These are phyloP conservation scores for Hyperoplus immaculatus DNA, from an alignment of 2,797 vertebrate genomes.

Conservation along the genomic window DNA sequence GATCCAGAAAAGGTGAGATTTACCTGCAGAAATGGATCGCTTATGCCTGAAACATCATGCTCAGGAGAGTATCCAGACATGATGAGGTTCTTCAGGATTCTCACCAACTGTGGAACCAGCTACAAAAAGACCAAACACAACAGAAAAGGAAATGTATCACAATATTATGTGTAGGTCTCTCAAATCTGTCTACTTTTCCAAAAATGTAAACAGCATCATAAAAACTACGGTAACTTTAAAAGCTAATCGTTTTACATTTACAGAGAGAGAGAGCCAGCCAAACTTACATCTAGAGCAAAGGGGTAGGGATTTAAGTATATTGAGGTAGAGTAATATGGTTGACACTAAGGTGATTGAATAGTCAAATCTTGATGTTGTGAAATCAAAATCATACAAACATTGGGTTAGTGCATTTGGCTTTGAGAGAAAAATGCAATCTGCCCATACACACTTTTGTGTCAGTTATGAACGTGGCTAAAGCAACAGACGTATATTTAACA, in stretches of 20 bases:
- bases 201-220: not conserved
- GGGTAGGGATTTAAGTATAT: slow-evolving; percentile 11
- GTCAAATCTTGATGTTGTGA: slow-evolving; percentile 13
- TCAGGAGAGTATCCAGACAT: slow-evolving; percentile 99
- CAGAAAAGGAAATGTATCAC: slow-evolving; percentile 58
- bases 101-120: slow-evolving; percentile 99
- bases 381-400: slow-evolving; percentile 44
- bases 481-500: not conserved
- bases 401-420: slow-evolving; percentile 46
- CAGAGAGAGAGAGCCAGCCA: slow-evolving; percentile 24
- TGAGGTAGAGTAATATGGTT: slow-evolving; percentile 17
- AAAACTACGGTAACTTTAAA: not conserved
- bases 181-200: slow-evolving; percentile 8
- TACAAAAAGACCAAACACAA: slow-evolving; percentile 80
- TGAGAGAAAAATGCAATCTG: not conserved
- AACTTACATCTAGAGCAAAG: slow-evolving; percentile 35
- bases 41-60: slow-evolving; percentile 99
- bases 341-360: slow-evolving; percentile 7
- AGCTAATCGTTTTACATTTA: slow-evolving; percentile 14
- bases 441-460: not conserved
- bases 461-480: slow-evolving; percentile 14
- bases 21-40: slow-evolving; percentile 99
- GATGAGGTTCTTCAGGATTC: slow-evolving; percentile 99
- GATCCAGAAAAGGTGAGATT: slow-evolving; percentile 36
- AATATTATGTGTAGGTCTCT: slow-evolving; percentile 40